These are phyloP conservation scores for Formica selysi DNA, from an alignment of 1,140 invertebrate species.

Conservation along the genomic window DNA sequence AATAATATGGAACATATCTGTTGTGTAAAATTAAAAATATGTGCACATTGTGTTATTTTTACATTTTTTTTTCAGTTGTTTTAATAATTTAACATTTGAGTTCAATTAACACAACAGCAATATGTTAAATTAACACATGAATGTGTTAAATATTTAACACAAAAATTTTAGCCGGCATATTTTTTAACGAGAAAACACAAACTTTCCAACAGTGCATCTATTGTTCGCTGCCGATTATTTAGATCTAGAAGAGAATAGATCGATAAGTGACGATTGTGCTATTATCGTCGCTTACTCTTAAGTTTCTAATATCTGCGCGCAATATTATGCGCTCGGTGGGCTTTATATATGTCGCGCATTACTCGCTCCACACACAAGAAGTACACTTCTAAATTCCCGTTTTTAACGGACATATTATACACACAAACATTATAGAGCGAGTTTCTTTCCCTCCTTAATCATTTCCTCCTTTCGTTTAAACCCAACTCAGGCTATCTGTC, in stretches of 20 bases:
- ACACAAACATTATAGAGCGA: constrained; percentile 14
- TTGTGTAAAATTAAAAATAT: too few relatives aligned
- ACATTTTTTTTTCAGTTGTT: too few relatives aligned
- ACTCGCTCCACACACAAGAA: neutral
- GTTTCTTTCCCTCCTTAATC: neutral
- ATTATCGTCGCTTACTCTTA: constrained; percentile 29
- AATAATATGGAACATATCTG: too few relatives aligned
- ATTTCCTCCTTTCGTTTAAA: neutral
- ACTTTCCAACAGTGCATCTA: neutral
- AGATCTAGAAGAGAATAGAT: constrained; percentile 30
- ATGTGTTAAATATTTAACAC: too few relatives aligned
- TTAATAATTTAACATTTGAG: too few relatives aligned
- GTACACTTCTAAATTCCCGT: constrained; percentile 31
- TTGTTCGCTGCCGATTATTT: constrained; percentile 37
- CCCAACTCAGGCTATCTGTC: constrained; percentile 29
- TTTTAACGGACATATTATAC: neutral
- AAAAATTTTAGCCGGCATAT: too few relatives aligned
- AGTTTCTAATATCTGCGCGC: constrained; percentile 33
- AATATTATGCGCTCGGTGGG: constrained; percentile 30
- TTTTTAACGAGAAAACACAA: too few relatives aligned
- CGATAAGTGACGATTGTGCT: neutral
- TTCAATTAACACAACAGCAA: too few relatives aligned
- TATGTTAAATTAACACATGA: too few relatives aligned
- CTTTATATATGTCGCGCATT: constrained; percentile 1
- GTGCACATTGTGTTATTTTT: too few relatives aligned